Conservation (phyloP, 1,140 invertebrate species). For the Caenorhabditis briggsae region DNA sequence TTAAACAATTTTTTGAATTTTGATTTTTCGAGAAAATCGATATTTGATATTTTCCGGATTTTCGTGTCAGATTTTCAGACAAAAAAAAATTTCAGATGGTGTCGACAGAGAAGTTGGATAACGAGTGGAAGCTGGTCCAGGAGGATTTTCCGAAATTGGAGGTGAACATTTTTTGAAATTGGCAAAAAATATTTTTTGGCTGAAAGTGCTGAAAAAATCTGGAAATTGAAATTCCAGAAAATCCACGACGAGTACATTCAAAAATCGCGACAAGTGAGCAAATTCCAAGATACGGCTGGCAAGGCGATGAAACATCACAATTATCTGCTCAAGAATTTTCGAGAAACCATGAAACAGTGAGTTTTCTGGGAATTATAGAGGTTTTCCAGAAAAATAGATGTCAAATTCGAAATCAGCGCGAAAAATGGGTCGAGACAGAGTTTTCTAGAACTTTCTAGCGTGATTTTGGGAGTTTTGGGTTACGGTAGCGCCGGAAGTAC, state of each 20-base stretch:
- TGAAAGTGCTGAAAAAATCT: not conserved
- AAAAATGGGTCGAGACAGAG: too few species aligned
- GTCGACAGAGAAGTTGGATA: slow-evolving; percentile 50
- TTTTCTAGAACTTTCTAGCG: too few species aligned
- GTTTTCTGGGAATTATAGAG: not conserved
- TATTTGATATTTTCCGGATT: slow-evolving; percentile 8
- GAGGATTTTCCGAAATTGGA: slow-evolving; percentile 68
- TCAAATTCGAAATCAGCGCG: too few species aligned
- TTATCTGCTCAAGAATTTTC: slow-evolving; percentile 69
- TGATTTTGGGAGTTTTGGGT: too few species aligned
- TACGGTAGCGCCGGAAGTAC: too few species aligned
- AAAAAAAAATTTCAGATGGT: slow-evolving; percentile 3
- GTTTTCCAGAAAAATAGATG: not conserved
- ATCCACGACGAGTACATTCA: slow-evolving; percentile 72
- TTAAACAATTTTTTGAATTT: too few species aligned
- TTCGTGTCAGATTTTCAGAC: not conserved
- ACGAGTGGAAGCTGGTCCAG: slow-evolving; percentile 65
- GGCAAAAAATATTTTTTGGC: too few species aligned
- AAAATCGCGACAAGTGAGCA: slow-evolving; percentile 68
- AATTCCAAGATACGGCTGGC: slow-evolving; percentile 61
- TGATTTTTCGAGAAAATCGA: not conserved
- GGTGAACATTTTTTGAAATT: slow-evolving; percentile 50
- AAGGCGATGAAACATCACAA: slow-evolving; percentile 74
- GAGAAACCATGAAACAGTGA: slow-evolving; percentile 50
- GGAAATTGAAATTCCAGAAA: slow-evolving; percentile 62